These are phyloP conservation scores for Adelges cooleyi DNA, from an alignment of 1,140 invertebrate genomes.

Conservation along the genomic window DNA sequence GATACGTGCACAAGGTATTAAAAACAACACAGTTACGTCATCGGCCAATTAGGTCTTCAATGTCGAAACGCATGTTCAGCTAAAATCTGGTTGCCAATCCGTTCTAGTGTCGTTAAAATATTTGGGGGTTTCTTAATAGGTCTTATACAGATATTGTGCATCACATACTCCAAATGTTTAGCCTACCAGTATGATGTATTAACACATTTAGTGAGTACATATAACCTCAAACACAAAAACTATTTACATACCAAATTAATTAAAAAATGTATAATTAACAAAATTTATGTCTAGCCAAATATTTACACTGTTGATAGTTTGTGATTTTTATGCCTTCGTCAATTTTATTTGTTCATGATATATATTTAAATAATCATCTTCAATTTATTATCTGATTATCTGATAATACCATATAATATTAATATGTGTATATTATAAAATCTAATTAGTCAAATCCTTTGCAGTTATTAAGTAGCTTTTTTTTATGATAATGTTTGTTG, in stretches of 20 bases:
- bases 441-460: too few relatives aligned
- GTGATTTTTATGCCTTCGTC: too few relatives aligned
- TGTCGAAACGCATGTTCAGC: constrained; percentile 1
- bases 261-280: not conserved
- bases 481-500: too few relatives aligned
- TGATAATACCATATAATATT: too few relatives aligned
- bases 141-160: not conserved
- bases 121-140: not conserved
- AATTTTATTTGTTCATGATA: too few relatives aligned
- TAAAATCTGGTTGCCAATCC: not conserved
- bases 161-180: not conserved
- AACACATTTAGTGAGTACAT: constrained; percentile 8
- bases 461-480: too few relatives aligned
- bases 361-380: too few relatives aligned
- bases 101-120: too few relatives aligned
- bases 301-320: too few relatives aligned
- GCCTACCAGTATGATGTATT: not conserved
- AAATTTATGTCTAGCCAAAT: not conserved
- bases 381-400: too few relatives aligned
- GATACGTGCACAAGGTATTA: too few relatives aligned
- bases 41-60: not conserved
- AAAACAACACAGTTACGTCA: constrained; percentile 18
- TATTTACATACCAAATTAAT: not conserved
- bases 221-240: constrained; percentile 18
- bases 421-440: too few relatives aligned